Percentiles rank a stretch among this genome's conserved stretches.
Evolutionary conservation across 2,113 vertebrate genomes (phyloP).

Genomic region (Barnardius zonarius): DNA sequence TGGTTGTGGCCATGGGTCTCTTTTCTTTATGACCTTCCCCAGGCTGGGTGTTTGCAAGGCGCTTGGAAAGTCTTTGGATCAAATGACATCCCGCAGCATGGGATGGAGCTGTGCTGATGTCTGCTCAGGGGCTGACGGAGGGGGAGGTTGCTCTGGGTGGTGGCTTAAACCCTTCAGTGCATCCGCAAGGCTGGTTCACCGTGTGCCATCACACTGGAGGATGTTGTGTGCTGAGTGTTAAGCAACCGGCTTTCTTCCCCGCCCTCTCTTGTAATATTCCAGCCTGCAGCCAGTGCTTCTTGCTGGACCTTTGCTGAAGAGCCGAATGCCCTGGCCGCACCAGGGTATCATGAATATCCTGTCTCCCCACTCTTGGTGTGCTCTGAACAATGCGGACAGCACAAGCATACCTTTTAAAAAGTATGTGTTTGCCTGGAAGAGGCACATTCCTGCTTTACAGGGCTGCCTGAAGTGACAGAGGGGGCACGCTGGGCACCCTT

Average conservation of each 20-base stretch:
- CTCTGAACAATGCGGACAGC: not conserved
- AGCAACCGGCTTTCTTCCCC: not conserved
- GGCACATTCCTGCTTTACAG: not conserved
- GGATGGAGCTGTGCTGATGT: not conserved
- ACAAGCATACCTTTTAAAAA: not conserved
- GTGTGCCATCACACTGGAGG: fast-evolving
- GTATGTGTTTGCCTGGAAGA: not conserved
- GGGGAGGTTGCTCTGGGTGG: not conserved
- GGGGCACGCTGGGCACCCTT: not conserved
- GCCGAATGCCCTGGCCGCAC: not conserved
- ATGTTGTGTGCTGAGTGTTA: not conserved
- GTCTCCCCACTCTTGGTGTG: not conserved
- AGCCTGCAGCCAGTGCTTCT: not conserved
- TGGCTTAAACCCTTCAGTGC: not conserved
- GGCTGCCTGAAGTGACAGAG: not conserved
- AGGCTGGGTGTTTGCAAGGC: not conserved
- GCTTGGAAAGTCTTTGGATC: not conserved
- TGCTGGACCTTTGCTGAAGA: not conserved
- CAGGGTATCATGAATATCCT: fast-evolving
- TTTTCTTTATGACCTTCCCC: not conserved
- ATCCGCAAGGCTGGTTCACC: not conserved
- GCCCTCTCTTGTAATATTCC: not conserved
- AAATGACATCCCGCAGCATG: not conserved
- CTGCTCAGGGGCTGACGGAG: not conserved
- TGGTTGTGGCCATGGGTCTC: not conserved